Conservation (phyloP, 2,888 invertebrate genomes). For the Drosophila prostipennis region DNA sequence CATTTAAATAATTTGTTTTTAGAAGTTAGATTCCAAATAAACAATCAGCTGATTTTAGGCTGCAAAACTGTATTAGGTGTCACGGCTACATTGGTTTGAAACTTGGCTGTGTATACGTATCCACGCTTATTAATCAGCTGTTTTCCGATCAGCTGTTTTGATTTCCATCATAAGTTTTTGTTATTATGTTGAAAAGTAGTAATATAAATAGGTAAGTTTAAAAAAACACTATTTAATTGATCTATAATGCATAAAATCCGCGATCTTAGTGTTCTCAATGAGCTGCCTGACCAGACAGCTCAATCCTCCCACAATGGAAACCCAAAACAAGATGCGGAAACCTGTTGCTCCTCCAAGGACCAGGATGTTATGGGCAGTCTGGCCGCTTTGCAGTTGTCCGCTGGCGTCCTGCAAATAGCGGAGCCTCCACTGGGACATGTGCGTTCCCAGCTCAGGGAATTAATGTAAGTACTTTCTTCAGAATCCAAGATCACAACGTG, state of each 20-base stretch:
- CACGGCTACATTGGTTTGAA: conserved; percentile 1
- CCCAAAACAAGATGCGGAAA: neutral
- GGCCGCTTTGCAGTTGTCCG: conserved; percentile 73
- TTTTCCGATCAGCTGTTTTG: conserved; percentile 12
- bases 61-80: neutral
- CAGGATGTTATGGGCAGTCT: conserved; percentile 50
- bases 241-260: neutral
- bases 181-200: conserved; percentile 76
- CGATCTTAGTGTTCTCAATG: conserved; percentile 53
- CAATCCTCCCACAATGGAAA: neutral
- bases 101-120: neutral
- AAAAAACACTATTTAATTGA: rapidly evolving
- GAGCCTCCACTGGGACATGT: conserved; percentile 79
- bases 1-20: conserved; percentile 32
- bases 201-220: conserved; percentile 72
- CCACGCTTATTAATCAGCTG: conserved; percentile 20
- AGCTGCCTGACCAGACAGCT: conserved; percentile 36
- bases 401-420: conserved; percentile 76
- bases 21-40: neutral
- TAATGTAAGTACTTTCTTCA: conserved; percentile 71
- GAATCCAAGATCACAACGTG: neutral
- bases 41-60: conserved; percentile 3
- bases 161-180: conserved; percentile 11
- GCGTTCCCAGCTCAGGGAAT: conserved; percentile 79
- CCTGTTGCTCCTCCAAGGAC: conserved; percentile 12